Evolutionary conservation across 2,888 invertebrate genomes (phyloP).

Genomic region (Disparrhopalites patrizii): DNA sequence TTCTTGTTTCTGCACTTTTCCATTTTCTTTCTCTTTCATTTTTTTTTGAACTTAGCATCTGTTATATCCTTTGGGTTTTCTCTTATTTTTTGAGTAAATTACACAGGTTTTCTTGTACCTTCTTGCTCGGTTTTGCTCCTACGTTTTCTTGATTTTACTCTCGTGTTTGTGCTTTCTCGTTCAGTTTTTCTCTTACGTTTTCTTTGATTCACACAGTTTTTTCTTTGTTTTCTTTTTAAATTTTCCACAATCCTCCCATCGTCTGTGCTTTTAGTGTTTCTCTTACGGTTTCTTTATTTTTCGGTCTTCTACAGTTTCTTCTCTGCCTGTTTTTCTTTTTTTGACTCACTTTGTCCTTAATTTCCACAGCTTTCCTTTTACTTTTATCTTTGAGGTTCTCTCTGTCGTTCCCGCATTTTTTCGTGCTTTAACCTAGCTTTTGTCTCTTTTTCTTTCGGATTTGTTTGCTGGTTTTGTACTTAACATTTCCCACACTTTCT

Average conservation of each 20-base stretch:
- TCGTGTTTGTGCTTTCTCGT: neutral
- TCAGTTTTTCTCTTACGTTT: no score
- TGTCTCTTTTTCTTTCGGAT: neutral
- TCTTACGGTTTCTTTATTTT: neutral
- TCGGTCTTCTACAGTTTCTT: conserved; percentile 1
- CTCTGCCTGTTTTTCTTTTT: neutral
- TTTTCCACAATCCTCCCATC: neutral
- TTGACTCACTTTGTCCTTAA: no score
- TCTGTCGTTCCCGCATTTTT: neutral
- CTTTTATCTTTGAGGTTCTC: neutral
- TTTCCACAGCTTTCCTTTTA: neutral
- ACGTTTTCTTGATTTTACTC: neutral
- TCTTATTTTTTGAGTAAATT: no score
- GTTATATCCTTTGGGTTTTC: no score
- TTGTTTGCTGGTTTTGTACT: neutral
- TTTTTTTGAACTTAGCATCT: no score
- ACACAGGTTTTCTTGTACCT: no score
- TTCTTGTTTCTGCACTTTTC: neutral
- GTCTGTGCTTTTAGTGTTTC: neutral
- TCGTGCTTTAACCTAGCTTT: neutral
- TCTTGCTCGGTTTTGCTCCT: neutral
- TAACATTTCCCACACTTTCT: neutral
- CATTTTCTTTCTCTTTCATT: neutral
- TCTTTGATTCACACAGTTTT: neutral
- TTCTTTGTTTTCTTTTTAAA: neutral